phyloP scores from a whole-genome alignment of 2,113 vertebrate species.

The Argyrosomus japonicus region DNA sequence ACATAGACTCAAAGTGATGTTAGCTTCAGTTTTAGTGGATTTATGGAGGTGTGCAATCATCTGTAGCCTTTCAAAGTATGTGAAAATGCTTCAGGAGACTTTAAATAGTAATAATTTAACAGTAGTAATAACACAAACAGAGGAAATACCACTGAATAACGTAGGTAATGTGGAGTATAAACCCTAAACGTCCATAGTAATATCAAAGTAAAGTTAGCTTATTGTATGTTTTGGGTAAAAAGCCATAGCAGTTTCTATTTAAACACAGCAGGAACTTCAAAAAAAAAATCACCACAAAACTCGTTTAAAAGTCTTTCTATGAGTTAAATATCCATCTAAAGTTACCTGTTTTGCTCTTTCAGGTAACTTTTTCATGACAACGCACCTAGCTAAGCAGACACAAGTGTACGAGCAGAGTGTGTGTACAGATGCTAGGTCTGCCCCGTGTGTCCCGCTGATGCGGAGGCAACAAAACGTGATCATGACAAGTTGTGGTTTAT shows the following conservation, averaged over 20 bases:
- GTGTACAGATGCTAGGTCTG: constrained; percentile 53
- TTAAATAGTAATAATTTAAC: too few relatives aligned
- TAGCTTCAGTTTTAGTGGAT: neutral
- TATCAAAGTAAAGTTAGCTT: neutral
- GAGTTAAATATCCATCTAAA: neutral
- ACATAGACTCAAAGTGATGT: neutral
- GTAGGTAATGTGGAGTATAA: neutral
- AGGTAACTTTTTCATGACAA: neutral
- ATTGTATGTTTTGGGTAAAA: neutral
- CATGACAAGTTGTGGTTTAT: constrained; percentile 12
- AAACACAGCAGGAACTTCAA: neutral
- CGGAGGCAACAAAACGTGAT: constrained; percentile 55
- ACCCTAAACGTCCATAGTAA: neutral
- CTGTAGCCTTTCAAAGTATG: neutral
- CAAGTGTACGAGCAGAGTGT: neutral
- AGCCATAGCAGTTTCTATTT: neutral
- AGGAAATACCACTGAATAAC: neutral
- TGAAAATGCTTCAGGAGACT: neutral
- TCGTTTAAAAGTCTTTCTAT: neutral
- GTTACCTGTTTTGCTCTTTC: neutral
- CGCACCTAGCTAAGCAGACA: neutral
- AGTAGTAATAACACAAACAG: neutral
- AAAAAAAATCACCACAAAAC: neutral
- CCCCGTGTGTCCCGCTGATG: constrained; percentile 46
- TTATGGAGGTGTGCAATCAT: neutral